A percentile compares a stretch with the other conserved stretches of the same genome.
Evolutionary conservation across 2,113 vertebrate species (phyloP).

Genomic region (Balaeniceps rex): DNA sequence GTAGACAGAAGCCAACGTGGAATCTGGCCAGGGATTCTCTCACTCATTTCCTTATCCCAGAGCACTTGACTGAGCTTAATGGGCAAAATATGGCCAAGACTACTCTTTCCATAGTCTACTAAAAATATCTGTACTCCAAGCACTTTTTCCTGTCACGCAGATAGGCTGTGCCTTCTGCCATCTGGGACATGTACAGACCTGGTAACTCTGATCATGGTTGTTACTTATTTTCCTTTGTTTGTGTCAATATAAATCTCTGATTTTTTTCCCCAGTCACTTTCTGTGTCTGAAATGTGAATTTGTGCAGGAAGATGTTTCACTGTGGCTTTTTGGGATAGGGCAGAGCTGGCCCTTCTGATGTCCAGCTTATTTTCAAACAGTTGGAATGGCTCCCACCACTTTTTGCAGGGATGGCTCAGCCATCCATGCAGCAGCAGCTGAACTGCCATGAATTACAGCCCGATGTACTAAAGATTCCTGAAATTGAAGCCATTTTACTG

Average conservation of each 20-base stretch:
- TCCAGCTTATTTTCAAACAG: neutral
- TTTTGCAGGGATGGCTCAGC: neutral
- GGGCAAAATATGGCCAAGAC: neutral
- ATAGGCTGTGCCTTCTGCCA: neutral
- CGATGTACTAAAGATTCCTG: neutral
- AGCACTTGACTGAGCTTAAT: constrained; percentile 12
- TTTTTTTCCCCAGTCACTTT: neutral
- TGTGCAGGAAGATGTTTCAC: neutral
- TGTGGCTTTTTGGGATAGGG: neutral
- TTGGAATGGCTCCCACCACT: neutral
- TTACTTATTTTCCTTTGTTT: neutral
- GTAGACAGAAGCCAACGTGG: constrained; percentile 6
- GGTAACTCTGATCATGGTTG: neutral
- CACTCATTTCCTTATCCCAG: constrained; percentile 1
- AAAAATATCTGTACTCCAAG: neutral
- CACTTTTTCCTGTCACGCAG: neutral
- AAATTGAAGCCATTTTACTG: neutral
- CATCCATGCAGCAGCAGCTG: neutral
- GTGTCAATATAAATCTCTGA: neutral
- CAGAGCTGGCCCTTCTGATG: neutral
- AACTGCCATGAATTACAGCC: neutral
- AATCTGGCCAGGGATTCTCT: constrained; percentile 36
- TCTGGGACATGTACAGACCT: neutral
- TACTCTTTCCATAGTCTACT: constrained; percentile 17
- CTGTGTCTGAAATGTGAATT: neutral